phyloP scores from a whole-genome alignment of 2,797 vertebrate species.

The Benthosema pterotum region DNA sequence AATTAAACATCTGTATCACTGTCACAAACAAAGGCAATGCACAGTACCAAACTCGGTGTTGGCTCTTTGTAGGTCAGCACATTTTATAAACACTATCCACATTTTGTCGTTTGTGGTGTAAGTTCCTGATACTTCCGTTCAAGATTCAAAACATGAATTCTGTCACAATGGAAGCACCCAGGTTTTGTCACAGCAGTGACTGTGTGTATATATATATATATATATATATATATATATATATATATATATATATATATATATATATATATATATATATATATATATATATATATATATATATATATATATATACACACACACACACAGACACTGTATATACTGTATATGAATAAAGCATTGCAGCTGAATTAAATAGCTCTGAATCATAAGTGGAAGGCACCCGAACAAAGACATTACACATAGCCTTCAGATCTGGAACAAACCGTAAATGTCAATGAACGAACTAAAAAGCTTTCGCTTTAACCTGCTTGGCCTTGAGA shows the following conservation, averaged over 20 bases:
- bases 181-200: neutral
- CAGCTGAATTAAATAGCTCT: neutral
- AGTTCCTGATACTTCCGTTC: neutral
- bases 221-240: too few species aligned
- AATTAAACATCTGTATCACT: conserved; percentile 36
- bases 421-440: neutral
- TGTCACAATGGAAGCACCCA: neutral
- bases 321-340: too few species aligned
- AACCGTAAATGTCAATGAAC: neutral
- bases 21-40: neutral
- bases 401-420: neutral
- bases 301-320: too few species aligned
- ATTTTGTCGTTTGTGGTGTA: too few species aligned
- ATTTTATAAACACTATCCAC: too few species aligned
- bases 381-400: neutral
- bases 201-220: too few species aligned
- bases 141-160: neutral
- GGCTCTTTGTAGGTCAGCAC: too few species aligned
- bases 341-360: too few species aligned
- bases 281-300: too few species aligned
- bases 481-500: neutral
- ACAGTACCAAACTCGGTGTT: neutral
- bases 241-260: too few species aligned
- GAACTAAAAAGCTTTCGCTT: conserved; percentile 1
- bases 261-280: too few species aligned